Percentiles rank a stretch among this genome's conserved stretches.
These are phyloP conservation scores for Caenorhabditis remanei DNA, from an alignment of 1,140 invertebrate species.

Conservation along the genomic window DNA sequence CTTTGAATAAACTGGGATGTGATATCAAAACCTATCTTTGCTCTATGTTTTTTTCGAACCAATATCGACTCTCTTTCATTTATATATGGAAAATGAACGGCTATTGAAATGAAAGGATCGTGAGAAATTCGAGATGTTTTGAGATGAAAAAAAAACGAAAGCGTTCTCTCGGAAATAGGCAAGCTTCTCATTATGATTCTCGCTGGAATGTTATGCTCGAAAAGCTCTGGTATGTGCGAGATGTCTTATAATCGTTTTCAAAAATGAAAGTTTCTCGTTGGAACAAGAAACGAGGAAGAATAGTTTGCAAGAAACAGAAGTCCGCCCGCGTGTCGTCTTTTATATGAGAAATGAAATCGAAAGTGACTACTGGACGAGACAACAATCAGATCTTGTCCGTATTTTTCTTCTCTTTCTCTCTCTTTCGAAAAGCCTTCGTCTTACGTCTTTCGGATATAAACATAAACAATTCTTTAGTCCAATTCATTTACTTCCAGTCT, in stretches of 20 bases:
- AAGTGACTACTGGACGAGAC: constrained; percentile 1
- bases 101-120: too few relatives aligned
- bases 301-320: background rate
- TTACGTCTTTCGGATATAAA: background rate
- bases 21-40: too few relatives aligned
- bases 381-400: constrained; percentile 41
- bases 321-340: background rate
- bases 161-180: too few relatives aligned
- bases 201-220: too few relatives aligned
- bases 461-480: constrained; percentile 13
- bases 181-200: too few relatives aligned
- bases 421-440: constrained; percentile 6
- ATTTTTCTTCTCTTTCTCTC: background rate
- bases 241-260: background rate
- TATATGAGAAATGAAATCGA: background rate
- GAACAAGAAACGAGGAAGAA: background rate
- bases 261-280: background rate
- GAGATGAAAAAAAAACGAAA: too few relatives aligned
- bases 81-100: too few relatives aligned
- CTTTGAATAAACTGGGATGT: too few relatives aligned
- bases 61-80: too few relatives aligned
- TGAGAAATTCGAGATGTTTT: too few relatives aligned
- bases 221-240: too few relatives aligned
- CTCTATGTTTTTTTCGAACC: too few relatives aligned
- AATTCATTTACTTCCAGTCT: background rate